Base-by-base conservation (phyloP, 64 coral and sea anemone genomes). In the Pachyseris speciosa region DNA sequence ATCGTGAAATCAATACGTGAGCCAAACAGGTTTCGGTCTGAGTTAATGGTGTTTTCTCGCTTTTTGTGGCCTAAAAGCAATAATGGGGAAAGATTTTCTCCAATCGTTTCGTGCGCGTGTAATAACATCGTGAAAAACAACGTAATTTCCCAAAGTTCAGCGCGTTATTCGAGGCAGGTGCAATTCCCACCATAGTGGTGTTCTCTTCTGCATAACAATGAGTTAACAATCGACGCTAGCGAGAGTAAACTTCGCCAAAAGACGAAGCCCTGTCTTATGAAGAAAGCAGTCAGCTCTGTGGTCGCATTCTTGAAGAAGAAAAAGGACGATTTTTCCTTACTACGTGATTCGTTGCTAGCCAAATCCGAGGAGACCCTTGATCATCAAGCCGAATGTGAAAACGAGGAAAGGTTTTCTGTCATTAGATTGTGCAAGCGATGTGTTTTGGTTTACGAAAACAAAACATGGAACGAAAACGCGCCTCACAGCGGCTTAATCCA, bases 381-480 rank as follows among this genome's bases (percentile, higher is more conserved):
- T 6, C 22, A 90, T 27, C 50, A 74, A 34, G 19, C 13, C 9
- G 41, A 94, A 28, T 76, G 76, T 16, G 80, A 84, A 75, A 36
- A 68, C 29, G 69, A 52, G 83, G 92, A 94, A 25, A 83, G 65
- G 16, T 83, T 96, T 64, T 80, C 72, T 33, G 55, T 94, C 72
- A 68, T 87, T 42, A 85, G 92, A 60, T 75, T 71, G 34, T 98
- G 95, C 37, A 60, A 40, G 8, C 91, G 87, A 53, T 98, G 95
- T 83, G 81, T 98, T 49, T 48, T 98, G 63, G 87, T 94, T 37
- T 94, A 98, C 73, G 91, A 96, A 47, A 93, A 98, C 57, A 98
- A 69, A 74, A 94, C 80, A 85, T 86, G 43, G 71, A 47, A 31
- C 13, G 36, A 81, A 55, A 17, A 22, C 20, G 53, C 12, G 52